A percentile compares a stretch with the other conserved stretches of the same genome.
Evolutionary conservation across 1,140 invertebrate species (phyloP).

Genomic region (Drosophila pectinifera): DNA sequence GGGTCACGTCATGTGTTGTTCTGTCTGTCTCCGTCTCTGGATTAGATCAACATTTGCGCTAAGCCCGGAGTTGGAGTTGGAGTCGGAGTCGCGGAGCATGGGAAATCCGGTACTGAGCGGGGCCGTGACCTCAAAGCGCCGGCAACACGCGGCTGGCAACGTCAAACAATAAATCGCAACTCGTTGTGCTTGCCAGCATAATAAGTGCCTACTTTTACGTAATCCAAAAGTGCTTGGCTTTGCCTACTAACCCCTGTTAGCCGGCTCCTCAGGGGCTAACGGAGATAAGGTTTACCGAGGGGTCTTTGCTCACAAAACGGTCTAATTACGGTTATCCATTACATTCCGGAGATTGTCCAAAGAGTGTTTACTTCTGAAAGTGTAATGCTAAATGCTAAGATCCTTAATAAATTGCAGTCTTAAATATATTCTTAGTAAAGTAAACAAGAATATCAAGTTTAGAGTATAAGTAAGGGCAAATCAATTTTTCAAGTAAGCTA

Average conservation of each 20-base stretch:
- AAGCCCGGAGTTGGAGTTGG: conserved; percentile 38
- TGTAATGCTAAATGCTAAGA: too few species aligned
- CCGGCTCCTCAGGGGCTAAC: conserved; percentile 22
- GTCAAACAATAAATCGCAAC: conserved; percentile 83
- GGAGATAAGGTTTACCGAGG: conserved; percentile 24
- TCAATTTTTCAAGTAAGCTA: too few species aligned
- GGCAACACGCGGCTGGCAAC: conserved; percentile 60
- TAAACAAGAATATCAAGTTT: conserved; percentile 1
- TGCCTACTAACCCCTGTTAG: background rate
- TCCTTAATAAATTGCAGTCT: background rate
- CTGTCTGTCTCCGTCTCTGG: conserved; percentile 53
- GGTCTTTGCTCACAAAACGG: conserved; percentile 3
- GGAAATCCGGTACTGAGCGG: conserved; percentile 1
- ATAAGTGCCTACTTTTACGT: conserved; percentile 79
- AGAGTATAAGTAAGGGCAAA: too few species aligned
- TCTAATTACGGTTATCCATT: conserved; percentile 16
- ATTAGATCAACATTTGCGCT: conserved; percentile 78
- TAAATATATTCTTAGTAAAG: background rate
- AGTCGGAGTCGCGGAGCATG: background rate
- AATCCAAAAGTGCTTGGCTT: conserved; percentile 64
- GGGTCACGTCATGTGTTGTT: conserved; percentile 64
- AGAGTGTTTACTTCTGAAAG: too few species aligned
- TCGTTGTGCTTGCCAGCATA: conserved; percentile 80
- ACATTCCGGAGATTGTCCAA: background rate
- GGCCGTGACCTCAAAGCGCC: conserved; percentile 59